Evolutionary conservation across 2,888 invertebrate genomes (phyloP).

Genomic region (Chirona hameri): DNA sequence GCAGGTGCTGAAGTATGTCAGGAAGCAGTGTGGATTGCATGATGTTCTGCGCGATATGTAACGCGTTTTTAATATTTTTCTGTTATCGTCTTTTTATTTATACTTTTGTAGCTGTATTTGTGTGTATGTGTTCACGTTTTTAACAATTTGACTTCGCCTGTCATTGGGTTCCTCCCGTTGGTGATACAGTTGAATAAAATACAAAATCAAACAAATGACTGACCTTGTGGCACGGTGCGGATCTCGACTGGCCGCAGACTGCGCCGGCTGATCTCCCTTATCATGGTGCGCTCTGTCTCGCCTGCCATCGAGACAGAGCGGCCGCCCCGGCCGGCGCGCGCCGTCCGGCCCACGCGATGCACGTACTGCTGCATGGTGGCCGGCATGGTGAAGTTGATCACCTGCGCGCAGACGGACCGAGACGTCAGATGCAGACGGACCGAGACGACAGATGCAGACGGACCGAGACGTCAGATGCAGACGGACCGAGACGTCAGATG

Average conservation of each 20-base stretch:
- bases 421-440: not conserved
- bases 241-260: constrained; percentile 82
- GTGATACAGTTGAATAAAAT: too few species aligned
- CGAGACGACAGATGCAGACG: not conserved
- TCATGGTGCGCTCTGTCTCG: constrained; percentile 82
- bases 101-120: too few species aligned
- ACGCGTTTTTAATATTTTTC: too few species aligned
- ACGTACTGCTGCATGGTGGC: constrained; percentile 93
- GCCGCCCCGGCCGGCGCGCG: constrained; percentile 88
- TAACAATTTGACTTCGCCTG: too few species aligned
- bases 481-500: too few species aligned
- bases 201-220: too few species aligned
- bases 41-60: too few species aligned
- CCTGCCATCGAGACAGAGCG: constrained; percentile 88
- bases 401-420: constrained; percentile 44
- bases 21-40: too few species aligned
- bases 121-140: too few species aligned
- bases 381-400: constrained; percentile 94
- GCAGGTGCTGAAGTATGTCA: too few species aligned
- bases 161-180: too few species aligned
- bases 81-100: too few species aligned
- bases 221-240: constrained; percentile 71
- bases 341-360: constrained; percentile 92
- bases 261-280: constrained; percentile 85
- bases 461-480: not conserved